Base-by-base conservation (phyloP, 2,888 invertebrate genomes). In the Ligdia adustata region DNA sequence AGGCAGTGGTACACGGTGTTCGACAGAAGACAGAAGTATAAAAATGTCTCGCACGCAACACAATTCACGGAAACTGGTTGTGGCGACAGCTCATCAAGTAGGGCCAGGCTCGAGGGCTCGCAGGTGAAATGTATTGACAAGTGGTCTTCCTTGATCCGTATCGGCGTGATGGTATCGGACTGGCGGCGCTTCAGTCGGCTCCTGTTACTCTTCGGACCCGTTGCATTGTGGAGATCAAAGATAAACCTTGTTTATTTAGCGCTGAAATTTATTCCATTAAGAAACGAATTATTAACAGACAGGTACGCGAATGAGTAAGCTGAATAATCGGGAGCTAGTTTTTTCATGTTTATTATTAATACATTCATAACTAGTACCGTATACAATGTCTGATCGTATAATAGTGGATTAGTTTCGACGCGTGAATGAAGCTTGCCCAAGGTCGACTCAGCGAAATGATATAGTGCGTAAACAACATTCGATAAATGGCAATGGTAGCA, bases 111-210 rank as follows among this genome's bases (percentile, higher is more conserved):
- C 66, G 67, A 35, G 71, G 72, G 66, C 75, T 35, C 70, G 78
- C 88, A 85, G 82, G 86, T 89, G 88, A 88, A 83, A 82, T 85
- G 88, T 88, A 89, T 88, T 88, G 89, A 90, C 89, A 87, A 85
- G 78, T 87, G 83, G 89, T 87, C 89, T 89, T 89, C 89, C 89
- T 88, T 86, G 89, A 90, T 90, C 79, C 76, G 68, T 89, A 90
- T 89, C 89, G 82, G 83, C 66, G 84, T 87, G 89, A 88, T 89
- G 82, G 79, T 88, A 88, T 88, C 88, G 76, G 64, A 67, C 66
- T 61, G 66, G 81, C 88, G 87, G 87, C 86, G 82, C 83, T 86
- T 85, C 82, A 83, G 87, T 80, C 84, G 82, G 81, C 82, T 75
- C 72, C 83, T 74, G 82, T 72, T 75, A 68, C 76, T 18, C 79